Evolutionary conservation across 2,797 vertebrate species (phyloP).

Genomic region (Melanotaenia pygmaea): DNA sequence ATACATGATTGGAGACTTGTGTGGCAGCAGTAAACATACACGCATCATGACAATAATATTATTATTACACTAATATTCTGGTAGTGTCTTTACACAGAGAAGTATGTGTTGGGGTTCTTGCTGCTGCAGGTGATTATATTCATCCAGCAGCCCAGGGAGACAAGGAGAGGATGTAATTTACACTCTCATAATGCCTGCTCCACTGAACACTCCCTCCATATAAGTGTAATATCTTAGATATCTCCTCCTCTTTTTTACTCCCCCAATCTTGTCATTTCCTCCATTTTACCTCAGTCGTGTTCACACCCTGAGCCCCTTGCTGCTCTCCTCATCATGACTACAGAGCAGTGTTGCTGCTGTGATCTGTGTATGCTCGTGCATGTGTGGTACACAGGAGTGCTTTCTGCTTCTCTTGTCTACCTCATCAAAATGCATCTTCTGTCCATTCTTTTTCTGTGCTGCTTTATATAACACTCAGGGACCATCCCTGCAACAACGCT

Average conservation of each 20-base stretch:
- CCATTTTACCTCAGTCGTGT: conserved; percentile 37
- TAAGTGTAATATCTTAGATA: conserved; percentile 74
- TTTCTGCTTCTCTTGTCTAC: conserved; percentile 18
- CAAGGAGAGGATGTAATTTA: conserved; percentile 77
- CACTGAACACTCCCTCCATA: conserved; percentile 64
- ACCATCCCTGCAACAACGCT: conserved; percentile 40
- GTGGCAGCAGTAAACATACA: conserved; percentile 52
- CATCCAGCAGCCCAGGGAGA: conserved; percentile 67
- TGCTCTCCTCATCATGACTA: conserved; percentile 72
- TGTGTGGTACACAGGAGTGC: conserved; percentile 21
- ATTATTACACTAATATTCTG: conserved; percentile 40
- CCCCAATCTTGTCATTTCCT: conserved; percentile 40
- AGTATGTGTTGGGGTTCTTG: conserved; percentile 47
- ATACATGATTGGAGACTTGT: conserved; percentile 48
- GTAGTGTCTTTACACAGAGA: conserved; percentile 50
- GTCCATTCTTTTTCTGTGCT: conserved; percentile 29
- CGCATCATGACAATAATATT: conserved; percentile 26
- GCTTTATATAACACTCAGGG: conserved; percentile 28
- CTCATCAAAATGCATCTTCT: conserved; percentile 43
- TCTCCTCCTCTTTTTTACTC: conserved; percentile 52
- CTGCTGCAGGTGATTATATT: conserved; percentile 70
- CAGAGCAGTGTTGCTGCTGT: conserved; percentile 66
- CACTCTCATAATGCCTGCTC: conserved; percentile 76
- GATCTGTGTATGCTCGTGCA: conserved; percentile 44
- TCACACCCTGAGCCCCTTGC: conserved; percentile 49